phyloP scores from a whole-genome alignment of 2,888 invertebrate species.

The Gymnosoma rotundatum region DNA sequence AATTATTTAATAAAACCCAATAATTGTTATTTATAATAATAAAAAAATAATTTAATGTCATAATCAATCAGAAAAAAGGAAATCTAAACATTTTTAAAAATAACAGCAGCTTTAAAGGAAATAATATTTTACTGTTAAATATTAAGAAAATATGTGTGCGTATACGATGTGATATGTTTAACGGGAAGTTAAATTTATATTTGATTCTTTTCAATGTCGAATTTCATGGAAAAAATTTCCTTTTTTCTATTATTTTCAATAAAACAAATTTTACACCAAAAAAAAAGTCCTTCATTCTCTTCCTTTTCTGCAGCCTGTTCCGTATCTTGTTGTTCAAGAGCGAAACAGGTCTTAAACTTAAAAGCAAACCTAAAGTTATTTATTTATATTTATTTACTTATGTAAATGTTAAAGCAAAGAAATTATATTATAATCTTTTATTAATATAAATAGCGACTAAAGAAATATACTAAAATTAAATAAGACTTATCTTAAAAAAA shows the following conservation, averaged over 20 bases:
- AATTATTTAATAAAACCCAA: slow-evolving; percentile 67
- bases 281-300: slow-evolving; percentile 79
- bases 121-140: slow-evolving; percentile 15
- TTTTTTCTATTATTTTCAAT: slow-evolving; percentile 54
- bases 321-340: slow-evolving; percentile 14
- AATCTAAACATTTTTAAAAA: slow-evolving; percentile 7
- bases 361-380: slow-evolving; percentile 51
- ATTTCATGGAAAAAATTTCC: slow-evolving; percentile 59
- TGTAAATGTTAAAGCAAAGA: slow-evolving; percentile 12
- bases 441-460: slow-evolving; percentile 18
- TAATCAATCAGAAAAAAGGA: slow-evolving; percentile 14
- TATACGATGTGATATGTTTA: slow-evolving; percentile 77
- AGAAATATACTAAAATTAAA: slow-evolving; percentile 29
- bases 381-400: slow-evolving; percentile 16
- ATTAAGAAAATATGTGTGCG: slow-evolving; percentile 60
- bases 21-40: slow-evolving; percentile 34
- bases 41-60: slow-evolving; percentile 42
- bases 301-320: slow-evolving; percentile 70
- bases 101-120: neutral
- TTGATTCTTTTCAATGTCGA: neutral
- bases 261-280: slow-evolving; percentile 63
- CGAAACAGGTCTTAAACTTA: slow-evolving; percentile 49
- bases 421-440: neutral
- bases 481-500: slow-evolving; percentile 20
- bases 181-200: slow-evolving; percentile 16